phyloP scores from a whole-genome alignment of 53 echinoderm and acorn worm genomes.

The Pentamera pediparva region DNA sequence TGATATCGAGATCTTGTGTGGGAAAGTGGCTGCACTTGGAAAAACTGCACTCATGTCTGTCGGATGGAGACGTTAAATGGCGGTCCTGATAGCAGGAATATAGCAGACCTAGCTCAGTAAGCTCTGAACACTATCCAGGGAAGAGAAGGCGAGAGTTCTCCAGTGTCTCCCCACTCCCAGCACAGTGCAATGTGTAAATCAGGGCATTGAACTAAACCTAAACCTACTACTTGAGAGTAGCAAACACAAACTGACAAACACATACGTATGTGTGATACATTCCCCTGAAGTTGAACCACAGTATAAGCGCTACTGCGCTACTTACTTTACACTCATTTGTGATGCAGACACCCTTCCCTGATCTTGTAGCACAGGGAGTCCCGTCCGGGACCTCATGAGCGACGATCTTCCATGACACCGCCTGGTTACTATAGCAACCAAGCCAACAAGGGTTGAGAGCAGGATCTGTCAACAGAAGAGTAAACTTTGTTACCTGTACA shows the following conservation, averaged over 20 bases:
- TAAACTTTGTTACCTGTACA: too few relatives aligned
- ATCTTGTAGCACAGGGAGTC: background rate
- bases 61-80: too few relatives aligned
- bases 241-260: too few relatives aligned
- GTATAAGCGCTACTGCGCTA: background rate
- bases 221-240: too few relatives aligned
- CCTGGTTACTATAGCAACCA: conserved; percentile 20
- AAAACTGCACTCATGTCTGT: background rate
- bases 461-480: conserved; percentile 7
- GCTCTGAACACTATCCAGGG: too few relatives aligned
- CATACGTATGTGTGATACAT: background rate
- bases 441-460: conserved; percentile 21
- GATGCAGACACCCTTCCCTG: conserved; percentile 18
- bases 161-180: too few relatives aligned
- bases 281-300: background rate
- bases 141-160: too few relatives aligned
- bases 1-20: background rate
- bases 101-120: too few relatives aligned
- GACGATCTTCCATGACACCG: conserved; percentile 1
- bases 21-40: background rate
- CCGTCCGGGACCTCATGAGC: conserved; percentile 21
- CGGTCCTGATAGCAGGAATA: too few relatives aligned
- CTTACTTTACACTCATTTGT: conserved; percentile 7
- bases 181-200: too few relatives aligned
- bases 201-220: too few relatives aligned